Percentiles rank a stretch among this genome's conserved stretches.
These are phyloP conservation scores for Umimayanthus kanabou DNA, from an alignment of 92 coral and sea anemone species.

Conservation along the genomic window DNA sequence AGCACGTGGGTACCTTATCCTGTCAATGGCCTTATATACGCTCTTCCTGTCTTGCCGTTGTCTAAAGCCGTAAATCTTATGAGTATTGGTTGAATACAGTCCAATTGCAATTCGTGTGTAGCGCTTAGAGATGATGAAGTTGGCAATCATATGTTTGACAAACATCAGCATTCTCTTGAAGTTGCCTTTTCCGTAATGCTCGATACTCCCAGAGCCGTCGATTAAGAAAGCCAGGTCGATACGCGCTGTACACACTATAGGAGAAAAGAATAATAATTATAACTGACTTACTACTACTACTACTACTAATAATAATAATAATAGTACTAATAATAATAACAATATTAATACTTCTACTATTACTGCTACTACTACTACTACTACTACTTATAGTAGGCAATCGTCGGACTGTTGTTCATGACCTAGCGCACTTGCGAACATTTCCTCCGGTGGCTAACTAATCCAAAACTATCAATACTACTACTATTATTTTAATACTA, in stretches of 20 bases:
- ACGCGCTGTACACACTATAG: slow-evolving; percentile 66
- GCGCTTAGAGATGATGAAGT: slow-evolving; percentile 75
- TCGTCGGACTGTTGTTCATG: no score
- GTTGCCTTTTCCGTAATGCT: slow-evolving; percentile 80
- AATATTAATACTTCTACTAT: no score
- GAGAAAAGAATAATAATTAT: background rate
- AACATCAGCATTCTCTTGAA: slow-evolving; percentile 78
- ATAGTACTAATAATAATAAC: no score
- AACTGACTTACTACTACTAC: background rate
- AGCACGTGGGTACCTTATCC: slow-evolving; percentile 85
- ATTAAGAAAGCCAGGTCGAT: slow-evolving; percentile 86
- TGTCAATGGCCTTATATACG: slow-evolving; percentile 53
- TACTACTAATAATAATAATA: no score
- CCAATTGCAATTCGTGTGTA: slow-evolving; percentile 71
- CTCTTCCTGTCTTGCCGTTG: slow-evolving; percentile 52
- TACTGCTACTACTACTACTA: no score
- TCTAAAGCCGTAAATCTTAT: slow-evolving; percentile 67
- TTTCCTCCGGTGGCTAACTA: no score
- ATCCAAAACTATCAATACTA: no score
- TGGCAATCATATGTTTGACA: slow-evolving; percentile 67
- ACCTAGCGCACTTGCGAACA: no score
- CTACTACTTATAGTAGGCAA: no score
- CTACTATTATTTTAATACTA: no score
- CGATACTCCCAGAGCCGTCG: slow-evolving; percentile 97
- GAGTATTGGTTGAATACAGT: slow-evolving; percentile 70